Conservation (phyloP, 1,140 invertebrate genomes). For the Brachionus paranguensis region DNA sequence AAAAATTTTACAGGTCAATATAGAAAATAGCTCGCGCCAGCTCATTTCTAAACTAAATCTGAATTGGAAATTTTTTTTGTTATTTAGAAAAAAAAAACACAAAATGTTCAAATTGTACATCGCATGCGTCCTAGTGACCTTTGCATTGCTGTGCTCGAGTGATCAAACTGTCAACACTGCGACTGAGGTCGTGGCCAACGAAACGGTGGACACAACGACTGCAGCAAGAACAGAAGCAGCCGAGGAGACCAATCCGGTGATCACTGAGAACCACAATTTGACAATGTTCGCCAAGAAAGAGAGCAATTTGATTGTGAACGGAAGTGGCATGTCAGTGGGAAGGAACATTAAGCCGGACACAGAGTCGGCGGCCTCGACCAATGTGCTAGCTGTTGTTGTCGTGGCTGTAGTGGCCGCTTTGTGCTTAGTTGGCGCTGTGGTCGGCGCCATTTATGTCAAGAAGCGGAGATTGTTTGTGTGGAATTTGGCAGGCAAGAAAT, state of each 20-base stretch:
- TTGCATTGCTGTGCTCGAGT: neutral
- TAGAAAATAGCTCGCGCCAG: neutral
- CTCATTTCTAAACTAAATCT: neutral
- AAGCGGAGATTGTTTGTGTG: neutral
- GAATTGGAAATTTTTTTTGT: neutral
- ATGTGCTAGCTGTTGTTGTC: neutral
- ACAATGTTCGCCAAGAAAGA: neutral
- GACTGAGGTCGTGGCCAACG: neutral
- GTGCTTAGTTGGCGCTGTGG: neutral
- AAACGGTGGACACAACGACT: neutral
- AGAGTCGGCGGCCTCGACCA: neutral
- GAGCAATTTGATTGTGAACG: neutral
- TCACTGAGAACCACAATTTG: neutral
- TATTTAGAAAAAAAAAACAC: neutral
- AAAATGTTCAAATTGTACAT: neutral
- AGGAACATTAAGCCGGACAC: neutral
- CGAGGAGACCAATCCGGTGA: neutral
- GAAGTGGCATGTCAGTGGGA: neutral
- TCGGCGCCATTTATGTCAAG: slow-evolving; percentile 25
- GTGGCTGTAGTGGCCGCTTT: neutral
- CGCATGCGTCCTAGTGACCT: neutral
- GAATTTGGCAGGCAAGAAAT: neutral
- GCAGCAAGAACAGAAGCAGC: too few species aligned
- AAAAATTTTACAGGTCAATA: neutral
- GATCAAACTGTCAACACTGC: neutral